Evolutionary conservation across 2,888 invertebrate species (phyloP).

Genomic region (Cabera pusaria): DNA sequence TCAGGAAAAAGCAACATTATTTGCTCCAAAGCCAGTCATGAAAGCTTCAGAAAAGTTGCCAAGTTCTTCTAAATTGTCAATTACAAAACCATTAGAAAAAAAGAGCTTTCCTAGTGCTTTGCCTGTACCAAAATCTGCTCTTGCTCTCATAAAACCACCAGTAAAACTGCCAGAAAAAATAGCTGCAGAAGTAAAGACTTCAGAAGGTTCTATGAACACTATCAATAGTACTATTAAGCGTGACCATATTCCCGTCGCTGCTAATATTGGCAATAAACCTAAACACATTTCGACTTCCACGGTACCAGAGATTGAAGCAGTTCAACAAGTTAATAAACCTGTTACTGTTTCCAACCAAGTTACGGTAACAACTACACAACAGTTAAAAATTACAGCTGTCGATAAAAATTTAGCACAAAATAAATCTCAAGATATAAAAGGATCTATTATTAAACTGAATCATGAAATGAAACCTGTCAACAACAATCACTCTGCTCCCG

Average conservation of each 20-base stretch:
- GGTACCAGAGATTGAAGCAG: conserved; percentile 8
- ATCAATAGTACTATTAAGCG: conserved; percentile 1
- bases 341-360: conserved; percentile 6
- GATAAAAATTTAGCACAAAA: conserved; percentile 4
- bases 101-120: too few relatives aligned
- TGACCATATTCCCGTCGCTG: conserved; percentile 10
- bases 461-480: conserved; percentile 46
- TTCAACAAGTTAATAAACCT: conserved; percentile 2
- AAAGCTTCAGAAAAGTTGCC: conserved; percentile 3
- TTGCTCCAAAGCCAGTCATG: background rate
- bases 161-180: too few relatives aligned
- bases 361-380: too few relatives aligned
- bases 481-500: conserved; percentile 57
- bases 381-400: too few relatives aligned
- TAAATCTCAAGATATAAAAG: conserved; percentile 13
- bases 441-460: conserved; percentile 15
- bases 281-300: conserved; percentile 1
- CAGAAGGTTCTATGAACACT: background rate
- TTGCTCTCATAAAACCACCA: too few relatives aligned
- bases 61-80: background rate
- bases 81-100: too few relatives aligned
- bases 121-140: too few relatives aligned
- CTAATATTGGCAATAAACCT: conserved; percentile 11
- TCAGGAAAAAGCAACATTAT: background rate
- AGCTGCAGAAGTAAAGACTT: background rate